Percentiles rank a stretch among this genome's conserved stretches.
Evolutionary conservation across 2,113 vertebrate species (phyloP).

Genomic region (Pelecanus crispus): DNA sequence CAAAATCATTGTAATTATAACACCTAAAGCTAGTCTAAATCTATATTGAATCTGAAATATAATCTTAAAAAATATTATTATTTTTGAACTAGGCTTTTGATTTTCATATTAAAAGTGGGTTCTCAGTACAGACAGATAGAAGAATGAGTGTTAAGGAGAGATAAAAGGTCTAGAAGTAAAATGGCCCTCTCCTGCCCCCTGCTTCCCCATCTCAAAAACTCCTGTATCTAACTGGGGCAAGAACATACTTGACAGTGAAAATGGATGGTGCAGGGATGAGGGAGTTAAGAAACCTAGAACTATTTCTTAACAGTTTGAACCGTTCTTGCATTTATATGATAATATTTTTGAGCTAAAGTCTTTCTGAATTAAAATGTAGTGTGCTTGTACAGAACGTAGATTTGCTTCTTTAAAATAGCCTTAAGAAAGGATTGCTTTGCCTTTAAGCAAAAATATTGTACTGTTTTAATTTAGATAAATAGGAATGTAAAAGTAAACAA

Average conservation of each 20-base stretch:
- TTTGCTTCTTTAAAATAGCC: neutral
- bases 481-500: neutral
- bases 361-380: neutral
- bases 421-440: neutral
- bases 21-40: neutral
- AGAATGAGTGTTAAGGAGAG: neutral
- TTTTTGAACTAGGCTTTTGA: neutral
- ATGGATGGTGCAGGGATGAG: neutral
- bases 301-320: neutral
- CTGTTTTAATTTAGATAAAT: neutral
- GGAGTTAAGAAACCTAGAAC: neutral
- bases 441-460: neutral
- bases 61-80: neutral
- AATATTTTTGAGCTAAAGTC: neutral
- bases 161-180: neutral
- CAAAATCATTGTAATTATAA: neutral
- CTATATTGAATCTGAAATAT: constrained; percentile 14
- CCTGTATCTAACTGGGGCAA: neutral
- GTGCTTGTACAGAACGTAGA: neutral
- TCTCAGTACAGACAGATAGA: neutral
- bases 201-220: neutral
- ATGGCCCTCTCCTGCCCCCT: neutral
- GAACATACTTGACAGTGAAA: neutral
- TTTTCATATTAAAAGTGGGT: neutral
- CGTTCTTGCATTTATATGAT: neutral